Conservation (phyloP, 2,797 vertebrate species). For the Esox lucius region DNA sequence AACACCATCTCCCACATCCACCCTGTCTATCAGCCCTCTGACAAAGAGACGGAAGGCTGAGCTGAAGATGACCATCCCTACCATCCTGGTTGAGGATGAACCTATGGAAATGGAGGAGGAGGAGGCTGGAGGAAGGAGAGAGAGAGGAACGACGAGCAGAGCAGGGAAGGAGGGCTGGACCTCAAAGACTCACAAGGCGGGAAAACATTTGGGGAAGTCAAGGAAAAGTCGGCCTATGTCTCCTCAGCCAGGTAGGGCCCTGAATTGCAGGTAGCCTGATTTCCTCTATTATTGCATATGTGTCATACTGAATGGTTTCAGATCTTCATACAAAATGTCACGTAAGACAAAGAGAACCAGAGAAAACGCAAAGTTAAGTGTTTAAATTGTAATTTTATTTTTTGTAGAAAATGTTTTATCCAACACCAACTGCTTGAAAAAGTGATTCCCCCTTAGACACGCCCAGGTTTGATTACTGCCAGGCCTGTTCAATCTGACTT, state of each 20-base stretch:
- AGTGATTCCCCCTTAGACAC: too few species aligned
- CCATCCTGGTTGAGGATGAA: constrained; percentile 66
- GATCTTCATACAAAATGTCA: too few species aligned
- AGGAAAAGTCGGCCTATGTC: constrained; percentile 62
- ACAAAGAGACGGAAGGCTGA: constrained; percentile 59
- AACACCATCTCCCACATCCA: constrained; percentile 39
- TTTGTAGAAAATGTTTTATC: too few species aligned
- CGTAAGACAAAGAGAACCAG: too few species aligned
- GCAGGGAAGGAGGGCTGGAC: constrained; percentile 58
- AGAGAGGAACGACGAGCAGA: constrained; percentile 18
- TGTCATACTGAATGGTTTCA: too few species aligned
- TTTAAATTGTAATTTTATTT: too few species aligned
- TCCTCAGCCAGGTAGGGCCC: constrained; percentile 79
- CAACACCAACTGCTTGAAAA: too few species aligned
- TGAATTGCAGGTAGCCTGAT: neutral
- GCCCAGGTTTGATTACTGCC: too few species aligned
- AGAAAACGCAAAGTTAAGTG: too few species aligned
- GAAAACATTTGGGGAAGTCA: neutral
- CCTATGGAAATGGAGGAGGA: constrained; percentile 56
- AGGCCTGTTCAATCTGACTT: too few species aligned
- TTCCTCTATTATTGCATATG: too few species aligned
- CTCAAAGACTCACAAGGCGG: constrained; percentile 55
- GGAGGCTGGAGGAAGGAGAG: constrained; percentile 16
- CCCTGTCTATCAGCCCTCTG: constrained; percentile 51
- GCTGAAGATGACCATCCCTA: constrained; percentile 58